phyloP scores from a whole-genome alignment of 2,113 vertebrate genomes.

The Notiomystis cincta region DNA sequence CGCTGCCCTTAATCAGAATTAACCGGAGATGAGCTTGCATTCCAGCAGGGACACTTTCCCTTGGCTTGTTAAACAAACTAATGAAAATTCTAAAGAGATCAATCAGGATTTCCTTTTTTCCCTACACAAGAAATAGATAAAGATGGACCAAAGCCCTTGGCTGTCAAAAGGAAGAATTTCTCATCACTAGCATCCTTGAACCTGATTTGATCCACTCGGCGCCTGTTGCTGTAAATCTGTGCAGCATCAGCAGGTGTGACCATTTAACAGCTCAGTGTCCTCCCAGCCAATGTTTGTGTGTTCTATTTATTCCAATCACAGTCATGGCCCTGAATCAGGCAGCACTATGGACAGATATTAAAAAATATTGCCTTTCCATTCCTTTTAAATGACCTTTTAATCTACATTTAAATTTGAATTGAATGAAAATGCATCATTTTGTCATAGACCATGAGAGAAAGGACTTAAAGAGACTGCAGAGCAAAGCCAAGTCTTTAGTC shows the following conservation, averaged over 20 bases:
- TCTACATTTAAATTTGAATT: conserved; percentile 68
- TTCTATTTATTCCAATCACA: conserved; percentile 64
- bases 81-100: neutral
- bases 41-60: neutral
- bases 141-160: conserved; percentile 66
- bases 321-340: conserved; percentile 38
- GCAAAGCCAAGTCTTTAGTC: conserved; percentile 14
- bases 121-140: neutral
- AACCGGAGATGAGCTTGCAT: neutral
- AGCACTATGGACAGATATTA: conserved; percentile 53
- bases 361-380: conserved; percentile 72
- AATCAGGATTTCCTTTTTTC: neutral
- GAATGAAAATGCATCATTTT: conserved; percentile 63
- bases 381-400: conserved; percentile 74
- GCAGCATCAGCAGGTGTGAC: conserved; percentile 73
- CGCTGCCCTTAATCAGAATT: neutral
- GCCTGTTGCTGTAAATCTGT: conserved; percentile 79
- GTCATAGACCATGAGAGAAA: conserved; percentile 17
- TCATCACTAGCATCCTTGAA: conserved; percentile 86
- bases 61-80: neutral
- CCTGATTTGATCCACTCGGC: conserved; percentile 50
- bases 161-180: conserved; percentile 79
- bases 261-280: conserved; percentile 65
- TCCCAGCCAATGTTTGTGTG: conserved; percentile 41
- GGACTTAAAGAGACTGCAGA: neutral